phyloP scores from a whole-genome alignment of 2,797 vertebrate genomes.

The Spinus pinus region DNA sequence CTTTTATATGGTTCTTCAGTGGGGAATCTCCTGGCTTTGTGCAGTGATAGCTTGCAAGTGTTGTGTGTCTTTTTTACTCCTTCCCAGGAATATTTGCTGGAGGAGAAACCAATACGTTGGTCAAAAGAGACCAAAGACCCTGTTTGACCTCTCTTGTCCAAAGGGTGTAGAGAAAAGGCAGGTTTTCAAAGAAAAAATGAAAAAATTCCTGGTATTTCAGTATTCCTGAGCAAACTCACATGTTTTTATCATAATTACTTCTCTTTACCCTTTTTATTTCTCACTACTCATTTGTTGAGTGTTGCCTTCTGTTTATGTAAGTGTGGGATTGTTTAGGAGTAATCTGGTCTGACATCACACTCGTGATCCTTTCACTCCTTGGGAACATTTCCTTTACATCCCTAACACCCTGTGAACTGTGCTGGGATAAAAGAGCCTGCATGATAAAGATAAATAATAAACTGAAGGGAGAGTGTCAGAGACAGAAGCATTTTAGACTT shows the following conservation, averaged over 20 bases:
- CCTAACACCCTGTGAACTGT: background rate
- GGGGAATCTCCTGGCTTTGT: constrained; percentile 10
- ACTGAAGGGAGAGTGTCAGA: background rate
- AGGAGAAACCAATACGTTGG: background rate
- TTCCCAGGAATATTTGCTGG: background rate
- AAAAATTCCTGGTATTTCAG: background rate
- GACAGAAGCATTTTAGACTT: background rate
- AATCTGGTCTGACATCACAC: background rate
- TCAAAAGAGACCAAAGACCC: background rate
- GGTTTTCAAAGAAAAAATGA: background rate
- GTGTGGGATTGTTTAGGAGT: background rate
- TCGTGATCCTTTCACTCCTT: background rate
- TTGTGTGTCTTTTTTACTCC: background rate
- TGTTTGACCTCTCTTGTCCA: background rate
- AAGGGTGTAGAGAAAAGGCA: background rate
- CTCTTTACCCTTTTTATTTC: background rate
- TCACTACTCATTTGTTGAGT: background rate
- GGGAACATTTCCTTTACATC: background rate
- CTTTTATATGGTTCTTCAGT: constrained; percentile 16
- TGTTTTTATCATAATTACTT: background rate
- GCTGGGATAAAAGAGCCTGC: background rate
- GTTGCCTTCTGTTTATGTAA: background rate
- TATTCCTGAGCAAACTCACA: background rate
- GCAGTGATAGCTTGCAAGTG: background rate
- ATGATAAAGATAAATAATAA: background rate